Base-by-base conservation (phyloP, 2,888 invertebrate genomes). In the Drosophila cognata region DNA sequence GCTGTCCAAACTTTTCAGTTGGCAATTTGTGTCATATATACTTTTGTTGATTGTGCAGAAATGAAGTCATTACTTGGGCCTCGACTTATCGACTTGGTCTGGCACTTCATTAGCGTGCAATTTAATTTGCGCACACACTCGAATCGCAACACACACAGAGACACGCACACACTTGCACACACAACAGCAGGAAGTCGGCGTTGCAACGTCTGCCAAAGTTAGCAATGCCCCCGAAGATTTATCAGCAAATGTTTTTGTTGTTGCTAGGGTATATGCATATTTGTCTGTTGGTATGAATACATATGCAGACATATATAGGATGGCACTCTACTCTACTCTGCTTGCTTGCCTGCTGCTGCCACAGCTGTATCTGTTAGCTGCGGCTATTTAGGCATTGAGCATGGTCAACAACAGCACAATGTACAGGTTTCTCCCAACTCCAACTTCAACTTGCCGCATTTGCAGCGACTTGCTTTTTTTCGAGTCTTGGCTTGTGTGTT, bases 71-170 rank as follows among this genome's bases (percentile, higher is more conserved):
- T 80, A 71, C 50, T 55, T 16, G 13, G 8, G 38, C 36, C 13
- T 52, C 28, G 50, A 51, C 31, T 35, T 69, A 73, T 72, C 76
- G 50, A 65, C 58, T 61, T 66, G 68, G 63, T 41, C 35, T 51
- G 63, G 66, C 72, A 87, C 88, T 87, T 87, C 89, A 87, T 87
- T 87, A 87, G 89, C 88, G 88, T 83, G 83, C 88, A 87, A 87
- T 88, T 88, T 84, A 86, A 88, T 87, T 87, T 89, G 87, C 84
- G 81, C 89, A 87, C 78, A 86, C 79, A 76, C 85, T 77, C 59
- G 57, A 71, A 41, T 56, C 66, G 38, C 41, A 21, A 57, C 64
- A 55, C 51, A 29, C 31, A 59, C 52, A 59, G 51, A 62, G 28
- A 53, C 13, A 35, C 25, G 43, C 25, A 53, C 21, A 52, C 3